phyloP scores from a whole-genome alignment of 2,888 invertebrate species.

The Drosophila pseudotakahashii region DNA sequence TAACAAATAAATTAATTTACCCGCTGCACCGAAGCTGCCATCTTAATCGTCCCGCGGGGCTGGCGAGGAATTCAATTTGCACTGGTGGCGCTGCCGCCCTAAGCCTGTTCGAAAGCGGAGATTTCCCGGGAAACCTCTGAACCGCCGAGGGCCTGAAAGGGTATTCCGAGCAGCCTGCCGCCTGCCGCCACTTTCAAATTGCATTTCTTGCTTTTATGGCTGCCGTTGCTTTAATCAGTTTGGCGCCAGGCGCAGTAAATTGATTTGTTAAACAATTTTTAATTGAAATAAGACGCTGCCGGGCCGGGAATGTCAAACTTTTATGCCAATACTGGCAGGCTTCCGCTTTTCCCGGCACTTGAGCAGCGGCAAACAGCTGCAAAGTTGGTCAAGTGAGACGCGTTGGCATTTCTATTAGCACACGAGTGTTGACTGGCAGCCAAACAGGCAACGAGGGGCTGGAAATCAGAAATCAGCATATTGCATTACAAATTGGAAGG shows the following conservation, averaged over 20 bases:
- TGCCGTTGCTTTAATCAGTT: conserved; percentile 55
- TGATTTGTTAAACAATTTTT: conserved; percentile 76
- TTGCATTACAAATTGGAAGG: conserved; percentile 58
- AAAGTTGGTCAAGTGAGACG: conserved; percentile 68
- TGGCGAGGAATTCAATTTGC: conserved; percentile 67
- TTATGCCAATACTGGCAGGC: conserved; percentile 39
- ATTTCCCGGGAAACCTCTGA: conserved; percentile 4
- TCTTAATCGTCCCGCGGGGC: conserved; percentile 60
- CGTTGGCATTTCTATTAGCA: conserved; percentile 68
- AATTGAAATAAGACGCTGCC: conserved; percentile 68
- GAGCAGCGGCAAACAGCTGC: conserved; percentile 30
- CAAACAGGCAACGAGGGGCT: conserved; percentile 47
- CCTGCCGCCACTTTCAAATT: conserved; percentile 53
- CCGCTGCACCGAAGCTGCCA: conserved; percentile 40
- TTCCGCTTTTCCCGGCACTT: conserved; percentile 54
- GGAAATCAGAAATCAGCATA: conserved; percentile 46
- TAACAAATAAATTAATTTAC: conserved; percentile 78
- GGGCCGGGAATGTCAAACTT: conserved; percentile 63
- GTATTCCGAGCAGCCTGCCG: conserved; percentile 1
- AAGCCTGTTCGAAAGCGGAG: conserved; percentile 12
- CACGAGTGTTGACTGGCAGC: conserved; percentile 59
- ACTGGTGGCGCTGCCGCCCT: conserved; percentile 55
- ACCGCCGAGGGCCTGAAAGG: background rate
- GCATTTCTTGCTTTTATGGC: conserved; percentile 49
- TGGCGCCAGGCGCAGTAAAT: conserved; percentile 57